phyloP scores from a whole-genome alignment of 2,888 invertebrate species.

The Harmothoe impar region DNA sequence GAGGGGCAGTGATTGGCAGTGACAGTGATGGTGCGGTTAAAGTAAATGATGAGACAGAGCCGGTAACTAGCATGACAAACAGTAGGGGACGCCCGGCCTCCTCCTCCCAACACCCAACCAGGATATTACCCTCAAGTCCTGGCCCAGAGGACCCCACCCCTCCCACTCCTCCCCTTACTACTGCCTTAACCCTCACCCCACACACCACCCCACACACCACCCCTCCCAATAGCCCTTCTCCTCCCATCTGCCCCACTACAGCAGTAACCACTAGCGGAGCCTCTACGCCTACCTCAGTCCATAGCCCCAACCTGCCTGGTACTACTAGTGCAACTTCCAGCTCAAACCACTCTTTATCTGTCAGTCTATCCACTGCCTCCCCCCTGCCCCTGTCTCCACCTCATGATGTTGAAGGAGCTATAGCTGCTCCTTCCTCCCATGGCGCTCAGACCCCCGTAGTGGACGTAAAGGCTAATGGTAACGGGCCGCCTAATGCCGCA shows the following conservation, averaged over 20 bases:
- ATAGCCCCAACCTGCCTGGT: no score
- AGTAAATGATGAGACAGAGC: constrained; percentile 50
- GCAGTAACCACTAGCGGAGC: no score
- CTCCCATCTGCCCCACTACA: no score
- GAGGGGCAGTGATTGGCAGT: constrained; percentile 24
- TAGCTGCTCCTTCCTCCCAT: background rate
- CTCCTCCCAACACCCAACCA: background rate
- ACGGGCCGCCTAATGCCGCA: background rate
- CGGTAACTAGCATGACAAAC: constrained; percentile 61
- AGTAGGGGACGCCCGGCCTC: background rate
- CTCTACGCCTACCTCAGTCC: background rate
- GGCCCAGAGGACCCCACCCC: background rate
- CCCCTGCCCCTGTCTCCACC: no score
- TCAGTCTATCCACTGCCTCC: no score
- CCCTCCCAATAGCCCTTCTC: no score
- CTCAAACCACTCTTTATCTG: no score
- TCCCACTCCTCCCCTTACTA: no score
- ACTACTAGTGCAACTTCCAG: no score
- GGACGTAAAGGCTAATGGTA: background rate
- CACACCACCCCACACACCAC: no score
- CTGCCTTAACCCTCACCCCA: no score
- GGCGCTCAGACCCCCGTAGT: background rate
- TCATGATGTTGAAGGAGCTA: background rate
- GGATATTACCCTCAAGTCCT: background rate
- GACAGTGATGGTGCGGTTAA: constrained; percentile 25